Conservation (phyloP, 2,888 invertebrate genomes). For the Ichneumon xanthorius region DNA sequence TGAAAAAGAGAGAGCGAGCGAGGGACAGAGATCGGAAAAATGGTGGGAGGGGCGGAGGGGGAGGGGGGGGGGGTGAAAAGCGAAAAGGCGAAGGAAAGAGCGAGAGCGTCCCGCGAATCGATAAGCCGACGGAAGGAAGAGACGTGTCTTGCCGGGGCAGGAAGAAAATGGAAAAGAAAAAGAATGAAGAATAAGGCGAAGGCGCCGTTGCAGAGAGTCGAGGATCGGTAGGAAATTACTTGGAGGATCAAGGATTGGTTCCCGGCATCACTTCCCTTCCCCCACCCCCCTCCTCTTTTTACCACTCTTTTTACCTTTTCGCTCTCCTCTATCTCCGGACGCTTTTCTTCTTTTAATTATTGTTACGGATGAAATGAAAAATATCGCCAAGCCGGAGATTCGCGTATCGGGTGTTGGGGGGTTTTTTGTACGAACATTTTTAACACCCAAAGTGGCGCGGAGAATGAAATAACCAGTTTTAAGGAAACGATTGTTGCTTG, state of each 20-base stretch:
- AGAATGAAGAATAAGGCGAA: slow-evolving; percentile 48
- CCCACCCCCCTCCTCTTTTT: neutral
- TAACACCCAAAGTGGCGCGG: neutral
- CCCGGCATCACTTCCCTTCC: slow-evolving; percentile 21
- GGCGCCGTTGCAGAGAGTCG: slow-evolving; percentile 49
- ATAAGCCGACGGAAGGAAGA: slow-evolving; percentile 72
- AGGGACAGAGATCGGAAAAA: slow-evolving; percentile 32
- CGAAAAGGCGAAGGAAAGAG: slow-evolving; percentile 44
- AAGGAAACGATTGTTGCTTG: no score
- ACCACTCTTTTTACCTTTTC: slow-evolving; percentile 11
- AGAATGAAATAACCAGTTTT: neutral
- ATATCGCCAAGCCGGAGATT: neutral
- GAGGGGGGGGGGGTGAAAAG: slow-evolving; percentile 14
- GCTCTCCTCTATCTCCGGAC: slow-evolving; percentile 28
- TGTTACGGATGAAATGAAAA: slow-evolving; percentile 45
- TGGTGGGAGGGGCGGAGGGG: neutral
- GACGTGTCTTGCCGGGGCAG: slow-evolving; percentile 51
- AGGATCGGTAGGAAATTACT: slow-evolving; percentile 68
- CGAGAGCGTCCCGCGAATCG: slow-evolving; percentile 65
- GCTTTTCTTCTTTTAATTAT: slow-evolving; percentile 57
- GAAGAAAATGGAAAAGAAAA: slow-evolving; percentile 48
- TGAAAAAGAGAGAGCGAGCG: slow-evolving; percentile 15
- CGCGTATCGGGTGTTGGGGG: neutral
- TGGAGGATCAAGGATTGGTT: slow-evolving; percentile 68
- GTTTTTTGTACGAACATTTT: neutral